Conservation (phyloP, 2,113 vertebrate genomes). For the Hystrix brachyura region DNA sequence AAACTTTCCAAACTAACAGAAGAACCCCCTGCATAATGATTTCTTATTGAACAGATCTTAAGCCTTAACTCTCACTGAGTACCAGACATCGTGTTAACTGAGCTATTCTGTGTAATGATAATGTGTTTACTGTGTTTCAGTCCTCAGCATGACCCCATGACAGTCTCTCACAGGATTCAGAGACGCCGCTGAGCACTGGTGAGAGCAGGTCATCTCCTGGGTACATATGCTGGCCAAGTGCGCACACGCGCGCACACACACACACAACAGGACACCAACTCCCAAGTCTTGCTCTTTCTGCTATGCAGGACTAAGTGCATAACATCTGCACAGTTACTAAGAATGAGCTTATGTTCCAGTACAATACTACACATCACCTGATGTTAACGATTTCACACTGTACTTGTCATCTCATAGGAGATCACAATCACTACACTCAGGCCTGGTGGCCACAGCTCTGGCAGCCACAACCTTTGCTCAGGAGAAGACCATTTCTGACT, state of each 20-base stretch:
- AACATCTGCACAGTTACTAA: background rate
- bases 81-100: background rate
- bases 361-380: slow-evolving; percentile 23
- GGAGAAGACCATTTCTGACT: background rate
- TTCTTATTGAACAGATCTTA: slow-evolving; percentile 43
- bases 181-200: background rate
- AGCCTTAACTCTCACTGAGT: slow-evolving; percentile 39
- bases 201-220: background rate
- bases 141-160: background rate
- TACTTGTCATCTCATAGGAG: slow-evolving; percentile 39
- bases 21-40: background rate
- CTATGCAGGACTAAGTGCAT: background rate
- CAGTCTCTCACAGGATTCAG: background rate
- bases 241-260: no score
- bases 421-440: slow-evolving; percentile 6
- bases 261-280: background rate
- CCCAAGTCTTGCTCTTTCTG: background rate
- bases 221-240: background rate
- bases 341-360: slow-evolving; percentile 3
- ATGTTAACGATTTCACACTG: slow-evolving; percentile 15
- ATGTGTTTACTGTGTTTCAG: background rate
- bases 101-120: slow-evolving; percentile 15
- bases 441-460: background rate
- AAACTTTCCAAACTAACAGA: slow-evolving; percentile 29
- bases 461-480: slow-evolving; percentile 45